These are phyloP conservation scores for Eulemur albifrons DNA, from an alignment of 2,797 vertebrate species.

Conservation along the genomic window DNA sequence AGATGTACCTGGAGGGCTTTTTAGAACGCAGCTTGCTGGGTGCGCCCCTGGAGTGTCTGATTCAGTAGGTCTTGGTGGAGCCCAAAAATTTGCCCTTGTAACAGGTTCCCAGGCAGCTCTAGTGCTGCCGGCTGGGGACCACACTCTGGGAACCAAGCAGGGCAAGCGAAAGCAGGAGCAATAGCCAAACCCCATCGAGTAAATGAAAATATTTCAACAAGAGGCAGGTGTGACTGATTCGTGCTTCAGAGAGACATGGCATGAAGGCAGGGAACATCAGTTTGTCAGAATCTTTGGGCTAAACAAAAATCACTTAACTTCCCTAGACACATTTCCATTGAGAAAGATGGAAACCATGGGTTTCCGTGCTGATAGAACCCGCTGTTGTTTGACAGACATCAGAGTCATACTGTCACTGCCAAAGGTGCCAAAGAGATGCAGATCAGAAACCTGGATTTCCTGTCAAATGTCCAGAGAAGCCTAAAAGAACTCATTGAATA, in stretches of 20 bases:
- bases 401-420: not conserved
- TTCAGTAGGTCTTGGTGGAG: not conserved
- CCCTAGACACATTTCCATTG: accelerated
- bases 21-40: not conserved
- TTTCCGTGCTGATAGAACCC: not conserved
- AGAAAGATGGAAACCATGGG: not conserved
- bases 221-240: not conserved
- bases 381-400: not conserved
- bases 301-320: not conserved
- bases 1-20: too few relatives aligned
- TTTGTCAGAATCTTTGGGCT: not conserved
- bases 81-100: not conserved
- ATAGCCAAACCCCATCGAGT: accelerated
- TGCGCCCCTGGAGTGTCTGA: not conserved
- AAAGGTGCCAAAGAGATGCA: not conserved
- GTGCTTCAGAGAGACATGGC: not conserved
- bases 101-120: not conserved
- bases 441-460: not conserved
- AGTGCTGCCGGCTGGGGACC: not conserved
- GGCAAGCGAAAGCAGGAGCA: not conserved
- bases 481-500: not conserved
- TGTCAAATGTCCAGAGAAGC: not conserved
- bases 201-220: not conserved
- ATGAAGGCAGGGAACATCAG: not conserved
- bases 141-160: not conserved